Percentiles rank a stretch among this genome's conserved stretches.
phyloP scores from a whole-genome alignment of 92 coral and sea anemone genomes.

The Epizoanthus rinbou region DNA sequence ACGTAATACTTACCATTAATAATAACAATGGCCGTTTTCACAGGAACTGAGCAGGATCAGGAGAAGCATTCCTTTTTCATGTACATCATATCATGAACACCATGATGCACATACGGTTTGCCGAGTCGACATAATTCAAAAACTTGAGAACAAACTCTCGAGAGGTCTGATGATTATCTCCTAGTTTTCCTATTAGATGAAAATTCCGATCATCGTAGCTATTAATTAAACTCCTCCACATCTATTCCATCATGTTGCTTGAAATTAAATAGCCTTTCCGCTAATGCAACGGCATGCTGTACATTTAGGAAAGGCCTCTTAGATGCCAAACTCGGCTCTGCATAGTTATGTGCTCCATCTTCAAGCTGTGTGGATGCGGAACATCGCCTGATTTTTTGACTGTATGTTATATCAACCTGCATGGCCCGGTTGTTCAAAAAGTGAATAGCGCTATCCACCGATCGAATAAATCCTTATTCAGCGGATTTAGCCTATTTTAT shows the following conservation, averaged over 20 bases:
- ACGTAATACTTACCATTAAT: slow-evolving; percentile 21
- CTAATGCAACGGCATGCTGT: slow-evolving; percentile 55
- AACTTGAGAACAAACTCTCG: slow-evolving; percentile 72
- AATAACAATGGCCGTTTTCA: slow-evolving; percentile 10
- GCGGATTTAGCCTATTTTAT: no score
- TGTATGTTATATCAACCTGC: no score
- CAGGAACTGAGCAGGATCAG: slow-evolving; percentile 66
- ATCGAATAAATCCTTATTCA: no score
- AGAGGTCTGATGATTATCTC: not conserved
- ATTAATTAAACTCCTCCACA: slow-evolving; percentile 64
- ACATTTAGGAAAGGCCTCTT: slow-evolving; percentile 58
- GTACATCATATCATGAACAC: slow-evolving; percentile 51
- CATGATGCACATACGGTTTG: slow-evolving; percentile 46
- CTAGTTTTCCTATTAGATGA: slow-evolving; percentile 57
- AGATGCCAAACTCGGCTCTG: not conserved
- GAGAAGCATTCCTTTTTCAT: slow-evolving; percentile 49
- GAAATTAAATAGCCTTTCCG: slow-evolving; percentile 59
- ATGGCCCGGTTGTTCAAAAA: no score
- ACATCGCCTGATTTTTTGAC: no score
- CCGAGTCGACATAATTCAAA: slow-evolving; percentile 62
- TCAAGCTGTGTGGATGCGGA: no score
- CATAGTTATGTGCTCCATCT: not conserved
- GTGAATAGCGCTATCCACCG: no score
- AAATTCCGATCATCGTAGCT: slow-evolving; percentile 81
- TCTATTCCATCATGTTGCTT: slow-evolving; percentile 27